Evolutionary conservation across 2,113 vertebrate species (phyloP), one percentile per base, ranked within the genome.

Genomic region (Catharus minimus): DNA sequence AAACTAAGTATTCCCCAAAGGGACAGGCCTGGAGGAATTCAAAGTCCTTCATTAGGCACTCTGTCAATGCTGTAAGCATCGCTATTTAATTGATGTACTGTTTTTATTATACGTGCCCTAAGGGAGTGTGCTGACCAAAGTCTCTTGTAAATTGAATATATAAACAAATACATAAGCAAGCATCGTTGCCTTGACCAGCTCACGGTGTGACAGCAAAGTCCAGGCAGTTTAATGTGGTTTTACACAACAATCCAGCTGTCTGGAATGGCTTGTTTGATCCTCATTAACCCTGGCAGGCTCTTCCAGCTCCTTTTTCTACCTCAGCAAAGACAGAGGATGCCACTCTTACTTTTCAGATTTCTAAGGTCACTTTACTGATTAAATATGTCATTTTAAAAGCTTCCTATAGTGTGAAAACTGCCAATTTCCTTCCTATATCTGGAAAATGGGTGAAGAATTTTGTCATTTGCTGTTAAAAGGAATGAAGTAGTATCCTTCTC

Each of bases 151-250:
- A 93, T 55, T 86, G 89, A 93, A 90, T 84, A 93, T 80, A 95
- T 80, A 94, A 94, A 96, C 84, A 88, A 93, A 95, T 75, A 91
- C 88, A 94, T 46, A 92, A 89, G 75, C 43, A 77, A 89, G 50
- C 49, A 74, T 55, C 2, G 2, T 60, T 4, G 14, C 30, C 55
- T 58, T 44, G 21, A 68, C 80, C 71, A 53, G 64, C 50, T 89
- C 86, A 22, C 7, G 7, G n/a, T 58, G 58, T 86, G 92, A 93
- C 91, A 94, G 78, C 60, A 69, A 73, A 91, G 72, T 74, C 53
- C 17, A 1, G 27, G n/a, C 76, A 27, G 71, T 78, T 94, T 95
- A 93, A 90, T 60, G 81, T 53, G 67, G 26, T 47, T 89, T 91
- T 89, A 60, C 60, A 87, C 72, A 85, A 66, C 58, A 85, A 7